These are phyloP conservation scores for Nephotettix cincticeps DNA, from an alignment of 1,140 invertebrate genomes.

Conservation along the genomic window DNA sequence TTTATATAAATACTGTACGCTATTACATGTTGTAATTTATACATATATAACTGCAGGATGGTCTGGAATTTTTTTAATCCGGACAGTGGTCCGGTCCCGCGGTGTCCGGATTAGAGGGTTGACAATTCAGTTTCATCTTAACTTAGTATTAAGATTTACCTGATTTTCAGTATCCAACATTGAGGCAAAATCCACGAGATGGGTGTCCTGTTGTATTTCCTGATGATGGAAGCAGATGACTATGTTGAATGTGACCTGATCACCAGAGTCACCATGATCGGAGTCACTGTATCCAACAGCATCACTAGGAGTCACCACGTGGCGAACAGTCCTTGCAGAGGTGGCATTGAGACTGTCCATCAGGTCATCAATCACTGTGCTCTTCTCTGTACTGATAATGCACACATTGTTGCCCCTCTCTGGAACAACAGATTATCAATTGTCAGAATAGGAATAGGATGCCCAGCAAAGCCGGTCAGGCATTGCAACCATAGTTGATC, in stretches of 20 bases:
- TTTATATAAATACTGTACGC: no score
- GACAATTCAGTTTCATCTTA: no score
- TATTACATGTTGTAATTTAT: no score
- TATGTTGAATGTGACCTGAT: constrained; percentile 36
- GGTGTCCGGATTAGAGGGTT: no score
- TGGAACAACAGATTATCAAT: no score
- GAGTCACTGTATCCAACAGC: constrained; percentile 20
- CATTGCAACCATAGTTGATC: no score
- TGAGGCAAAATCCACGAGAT: constrained; percentile 38
- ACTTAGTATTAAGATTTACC: no score
- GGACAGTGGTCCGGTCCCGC: no score
- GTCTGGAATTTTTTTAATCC: no score
- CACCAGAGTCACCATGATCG: background rate
- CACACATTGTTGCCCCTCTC: constrained; percentile 37
- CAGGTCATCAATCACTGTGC: constrained; percentile 26
- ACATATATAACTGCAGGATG: no score
- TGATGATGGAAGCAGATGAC: constrained; percentile 38
- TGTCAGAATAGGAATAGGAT: no score
- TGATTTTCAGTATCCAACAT: constrained; percentile 38
- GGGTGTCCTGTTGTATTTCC: constrained; percentile 40
- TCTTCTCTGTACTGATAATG: constrained; percentile 37
- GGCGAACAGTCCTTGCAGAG: background rate
- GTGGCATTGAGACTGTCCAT: constrained; percentile 23
- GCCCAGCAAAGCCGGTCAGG: no score
- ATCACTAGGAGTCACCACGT: constrained; percentile 22